Percentiles rank a stretch among this genome's conserved stretches.
phyloP scores from a whole-genome alignment of 2,113 vertebrate species.

The Micronycteris hirsuta region DNA sequence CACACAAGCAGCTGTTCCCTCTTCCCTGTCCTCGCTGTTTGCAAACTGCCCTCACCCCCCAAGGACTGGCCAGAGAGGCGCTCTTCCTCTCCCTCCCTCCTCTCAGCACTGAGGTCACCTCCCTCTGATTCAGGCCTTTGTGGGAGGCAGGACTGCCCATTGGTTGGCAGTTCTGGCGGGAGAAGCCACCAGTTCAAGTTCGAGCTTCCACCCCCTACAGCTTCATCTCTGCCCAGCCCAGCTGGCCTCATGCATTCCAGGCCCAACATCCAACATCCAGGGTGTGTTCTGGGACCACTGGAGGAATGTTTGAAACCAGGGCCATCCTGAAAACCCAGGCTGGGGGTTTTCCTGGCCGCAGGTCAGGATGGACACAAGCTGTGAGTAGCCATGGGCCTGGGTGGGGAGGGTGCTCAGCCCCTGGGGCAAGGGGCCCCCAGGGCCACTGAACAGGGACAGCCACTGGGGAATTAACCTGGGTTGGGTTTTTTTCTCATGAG shows the following conservation, averaged over 20 bases:
- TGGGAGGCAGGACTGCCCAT: background rate
- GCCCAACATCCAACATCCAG: conserved; percentile 35
- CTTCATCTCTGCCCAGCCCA: background rate
- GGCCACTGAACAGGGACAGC: background rate
- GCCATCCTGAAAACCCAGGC: background rate
- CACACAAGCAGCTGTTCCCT: background rate
- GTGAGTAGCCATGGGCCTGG: background rate
- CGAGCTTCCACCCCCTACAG: background rate
- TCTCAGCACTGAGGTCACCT: conserved; percentile 46
- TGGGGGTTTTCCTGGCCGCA: background rate
- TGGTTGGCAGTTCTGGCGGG: conserved; percentile 29
- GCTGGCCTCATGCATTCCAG: background rate
- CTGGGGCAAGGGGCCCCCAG: too few relatives aligned
- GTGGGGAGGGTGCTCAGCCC: background rate
- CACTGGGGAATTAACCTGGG: background rate
- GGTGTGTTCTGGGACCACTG: conserved; percentile 53
- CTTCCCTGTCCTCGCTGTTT: background rate
- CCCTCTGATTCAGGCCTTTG: conserved; percentile 58
- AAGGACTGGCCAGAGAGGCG: background rate
- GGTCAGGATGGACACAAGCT: background rate
- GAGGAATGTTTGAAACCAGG: conserved; percentile 75
- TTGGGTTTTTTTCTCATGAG: background rate
- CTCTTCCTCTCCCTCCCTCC: background rate
- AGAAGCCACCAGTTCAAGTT: conserved; percentile 4
- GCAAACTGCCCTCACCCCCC: background rate